Evolutionary conservation across 2,113 vertebrate genomes (phyloP), one percentile per base, ranked within the genome.

Genomic region (Laterallus jamaicensis): DNA sequence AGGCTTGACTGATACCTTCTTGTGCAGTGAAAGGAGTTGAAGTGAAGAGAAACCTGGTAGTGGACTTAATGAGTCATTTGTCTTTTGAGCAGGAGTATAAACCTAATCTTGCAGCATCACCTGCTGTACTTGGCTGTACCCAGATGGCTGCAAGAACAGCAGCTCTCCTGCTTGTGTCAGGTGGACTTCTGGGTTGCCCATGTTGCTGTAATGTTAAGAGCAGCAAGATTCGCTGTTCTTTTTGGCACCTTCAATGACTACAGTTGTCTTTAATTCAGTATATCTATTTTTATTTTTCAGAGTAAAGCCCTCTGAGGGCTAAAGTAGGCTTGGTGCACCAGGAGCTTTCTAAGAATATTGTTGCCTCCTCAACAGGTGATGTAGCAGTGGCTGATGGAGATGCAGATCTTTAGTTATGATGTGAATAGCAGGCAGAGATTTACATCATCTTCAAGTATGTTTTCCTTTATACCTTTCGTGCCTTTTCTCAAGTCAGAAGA

Each of bases 81-180:
- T 70, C 64, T 42, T 81, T 50, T 52, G 49, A 47, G 39, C 28
- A 70, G 55, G 55, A 70, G 1, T 11, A 4, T 13, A 19, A 71
- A n/a, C 25, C n/a, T 50, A 11, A 28, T 49, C 17, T 63, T 56
- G 35, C 0, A 6, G 71, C 31, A 58, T 88, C 63, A 40, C 50
- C 75, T 66, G 71, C 63, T 66, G 28, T 29, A 8, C 37, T 69
- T 40, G 58, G 52, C 54, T 26, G 5, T 54, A 6, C 60, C 15
- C 62, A 44, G 58, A 7, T 1, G 1, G 76, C 1, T 14, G 4
- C 29, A 3, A 3, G 47, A 32, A 9, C 8, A 56, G 76, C 54
- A 35, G 32, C 63, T 37, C 42, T 68, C 3, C 0, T 8, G 22
- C 40, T 0, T 1, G 5, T 10, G 31, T 12, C 47, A 2, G 0